Percentiles rank a stretch among this genome's conserved stretches.
These are phyloP conservation scores for Idaea biselata DNA, from an alignment of 2,888 invertebrate species.

Conservation along the genomic window DNA sequence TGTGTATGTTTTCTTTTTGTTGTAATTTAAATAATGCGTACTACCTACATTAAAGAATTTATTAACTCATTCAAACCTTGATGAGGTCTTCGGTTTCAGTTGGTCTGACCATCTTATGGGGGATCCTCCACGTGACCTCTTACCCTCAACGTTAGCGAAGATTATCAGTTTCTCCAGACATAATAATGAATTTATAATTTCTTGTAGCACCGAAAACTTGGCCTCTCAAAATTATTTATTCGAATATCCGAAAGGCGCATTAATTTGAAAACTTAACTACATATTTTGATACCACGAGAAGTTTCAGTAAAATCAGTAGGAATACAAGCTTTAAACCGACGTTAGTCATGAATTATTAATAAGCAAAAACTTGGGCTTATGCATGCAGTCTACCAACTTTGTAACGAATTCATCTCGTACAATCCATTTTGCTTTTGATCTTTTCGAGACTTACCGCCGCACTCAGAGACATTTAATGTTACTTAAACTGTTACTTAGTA, in stretches of 20 bases:
- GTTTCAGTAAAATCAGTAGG: constrained; percentile 28
- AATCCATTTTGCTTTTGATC: constrained; percentile 41
- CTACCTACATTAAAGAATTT: too few species aligned
- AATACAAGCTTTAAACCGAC: constrained; percentile 30
- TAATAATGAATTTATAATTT: not conserved
- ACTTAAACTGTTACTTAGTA: too few species aligned
- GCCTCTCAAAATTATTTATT: not conserved
- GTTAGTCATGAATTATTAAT: constrained; percentile 46
- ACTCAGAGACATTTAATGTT: too few species aligned
- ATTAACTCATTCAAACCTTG: too few species aligned
- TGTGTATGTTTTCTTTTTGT: too few species aligned
- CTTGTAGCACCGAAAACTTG: not conserved
- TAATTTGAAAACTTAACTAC: constrained; percentile 18
- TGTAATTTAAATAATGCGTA: too few species aligned
- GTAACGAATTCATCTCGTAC: constrained; percentile 45
- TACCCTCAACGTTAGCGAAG: not conserved
- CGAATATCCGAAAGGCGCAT: constrained; percentile 11
- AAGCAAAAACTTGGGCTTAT: constrained; percentile 40
- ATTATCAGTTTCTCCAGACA: not conserved
- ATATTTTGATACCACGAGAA: constrained; percentile 30
- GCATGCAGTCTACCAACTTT: constrained; percentile 46
- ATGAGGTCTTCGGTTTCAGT: too few species aligned
- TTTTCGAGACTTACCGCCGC: constrained; percentile 35
- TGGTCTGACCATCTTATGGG: too few species aligned
- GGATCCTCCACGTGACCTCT: too few species aligned